Conservation (phyloP, 2,113 vertebrate genomes). For the Clupea harengus region DNA sequence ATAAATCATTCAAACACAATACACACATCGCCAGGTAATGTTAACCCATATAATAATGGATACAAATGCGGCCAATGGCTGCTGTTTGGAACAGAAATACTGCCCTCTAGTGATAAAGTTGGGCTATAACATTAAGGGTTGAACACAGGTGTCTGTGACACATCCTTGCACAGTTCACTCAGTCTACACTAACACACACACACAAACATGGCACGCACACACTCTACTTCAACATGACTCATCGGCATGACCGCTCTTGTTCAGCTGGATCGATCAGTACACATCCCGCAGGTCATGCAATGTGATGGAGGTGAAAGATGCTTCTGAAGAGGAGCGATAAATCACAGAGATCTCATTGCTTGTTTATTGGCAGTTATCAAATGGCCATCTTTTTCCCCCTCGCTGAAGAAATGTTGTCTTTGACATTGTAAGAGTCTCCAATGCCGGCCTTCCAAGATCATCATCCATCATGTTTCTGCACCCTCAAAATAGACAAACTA, state of each 20-base stretch:
- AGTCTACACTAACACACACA: neutral
- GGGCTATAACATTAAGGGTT: neutral
- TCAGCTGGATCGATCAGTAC: slow-evolving; percentile 7
- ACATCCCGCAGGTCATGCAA: neutral
- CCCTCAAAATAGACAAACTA: neutral
- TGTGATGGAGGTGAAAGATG: neutral
- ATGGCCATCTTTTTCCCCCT: neutral
- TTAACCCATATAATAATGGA: neutral
- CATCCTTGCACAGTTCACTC: neutral
- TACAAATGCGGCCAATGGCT: neutral
- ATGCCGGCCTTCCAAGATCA: neutral
- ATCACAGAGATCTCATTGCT: slow-evolving; percentile 21
- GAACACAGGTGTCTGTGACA: neutral
- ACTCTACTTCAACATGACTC: neutral
- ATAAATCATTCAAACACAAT: neutral
- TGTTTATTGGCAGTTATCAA: slow-evolving; percentile 28
- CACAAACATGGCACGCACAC: neutral
- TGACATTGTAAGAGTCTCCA: neutral
- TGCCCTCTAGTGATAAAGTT: slow-evolving; percentile 40
- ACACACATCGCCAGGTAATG: neutral
- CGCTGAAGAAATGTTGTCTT: neutral
- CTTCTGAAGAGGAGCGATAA: neutral
- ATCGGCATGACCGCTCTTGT: neutral
- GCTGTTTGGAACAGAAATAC: neutral
- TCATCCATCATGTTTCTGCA: neutral